Evolutionary conservation across 2,888 invertebrate genomes (phyloP).

Genomic region (Plebejus anna): DNA sequence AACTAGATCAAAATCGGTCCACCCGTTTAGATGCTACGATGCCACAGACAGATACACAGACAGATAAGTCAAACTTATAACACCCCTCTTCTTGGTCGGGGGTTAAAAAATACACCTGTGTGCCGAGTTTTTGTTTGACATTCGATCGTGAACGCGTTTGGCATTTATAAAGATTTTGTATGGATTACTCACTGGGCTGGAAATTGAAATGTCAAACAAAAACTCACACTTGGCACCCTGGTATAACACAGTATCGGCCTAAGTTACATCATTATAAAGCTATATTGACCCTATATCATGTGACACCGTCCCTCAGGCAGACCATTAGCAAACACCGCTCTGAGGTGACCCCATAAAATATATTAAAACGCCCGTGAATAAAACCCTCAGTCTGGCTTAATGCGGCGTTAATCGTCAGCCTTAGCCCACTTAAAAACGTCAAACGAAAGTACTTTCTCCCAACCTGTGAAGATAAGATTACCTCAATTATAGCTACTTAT

Average conservation of each 20-base stretch:
- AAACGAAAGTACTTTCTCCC: conserved; percentile 41
- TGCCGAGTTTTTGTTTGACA: too few relatives aligned
- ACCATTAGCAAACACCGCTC: conserved; percentile 46
- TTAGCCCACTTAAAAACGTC: conserved; percentile 38
- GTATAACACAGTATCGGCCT: background rate
- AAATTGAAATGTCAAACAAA: too few relatives aligned
- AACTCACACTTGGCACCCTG: too few relatives aligned
- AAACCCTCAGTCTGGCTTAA: conserved; percentile 51
- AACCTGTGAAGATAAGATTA: conserved; percentile 31
- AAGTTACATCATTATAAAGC: conserved; percentile 5
- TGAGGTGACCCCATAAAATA: conserved; percentile 49
- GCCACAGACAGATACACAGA: too few relatives aligned
- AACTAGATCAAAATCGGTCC: too few relatives aligned
- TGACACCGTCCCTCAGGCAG: conserved; percentile 44
- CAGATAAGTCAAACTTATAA: too few relatives aligned
- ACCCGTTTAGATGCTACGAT: too few relatives aligned
- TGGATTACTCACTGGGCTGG: too few relatives aligned
- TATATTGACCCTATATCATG: conserved; percentile 35
- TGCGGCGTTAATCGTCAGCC: conserved; percentile 54
- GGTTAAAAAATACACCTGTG: too few relatives aligned
- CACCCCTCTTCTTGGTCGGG: too few relatives aligned
- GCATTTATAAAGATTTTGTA: too few relatives aligned
- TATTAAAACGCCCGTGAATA: conserved; percentile 51
- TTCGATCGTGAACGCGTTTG: too few relatives aligned
- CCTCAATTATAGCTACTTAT: conserved; percentile 8